Evolutionary conservation across 2,113 vertebrate species (phyloP).

Genomic region (Indicator indicator): DNA sequence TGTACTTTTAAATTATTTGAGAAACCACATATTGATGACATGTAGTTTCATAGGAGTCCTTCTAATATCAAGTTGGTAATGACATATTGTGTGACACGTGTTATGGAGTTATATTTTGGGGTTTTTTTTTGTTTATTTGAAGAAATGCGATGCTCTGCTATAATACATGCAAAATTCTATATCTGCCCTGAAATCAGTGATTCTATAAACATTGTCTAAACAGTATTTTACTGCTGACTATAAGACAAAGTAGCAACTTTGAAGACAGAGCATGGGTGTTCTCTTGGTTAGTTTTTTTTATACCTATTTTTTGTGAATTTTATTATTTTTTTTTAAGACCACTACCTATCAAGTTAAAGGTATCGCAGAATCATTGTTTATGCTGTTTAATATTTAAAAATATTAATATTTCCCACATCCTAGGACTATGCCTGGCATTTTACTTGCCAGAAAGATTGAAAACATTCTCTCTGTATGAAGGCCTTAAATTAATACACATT

Average conservation of each 20-base stretch:
- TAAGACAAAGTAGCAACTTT: not conserved
- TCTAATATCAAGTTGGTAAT: constrained; percentile 42
- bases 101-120: not conserved
- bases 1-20: not conserved
- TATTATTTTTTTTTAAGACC: not conserved
- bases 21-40: not conserved
- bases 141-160: constrained; percentile 26
- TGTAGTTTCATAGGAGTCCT: not conserved
- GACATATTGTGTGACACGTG: not conserved
- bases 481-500: not conserved
- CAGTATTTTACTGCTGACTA: not conserved
- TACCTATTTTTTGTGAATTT: not conserved
- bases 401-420: not conserved
- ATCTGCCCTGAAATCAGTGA: not conserved
- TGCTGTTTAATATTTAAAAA: not conserved
- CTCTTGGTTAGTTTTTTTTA: not conserved
- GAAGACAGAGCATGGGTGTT: not conserved
- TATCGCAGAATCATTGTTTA: not conserved
- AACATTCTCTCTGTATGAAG: not conserved
- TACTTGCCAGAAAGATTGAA: not conserved
- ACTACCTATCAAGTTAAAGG: not conserved
- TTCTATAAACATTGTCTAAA: not conserved
- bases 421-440: not conserved
- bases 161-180: not conserved
- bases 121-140: constrained; percentile 41